A percentile compares a stretch with the other conserved stretches of the same genome.
Conservation (phyloP, 2,888 invertebrate genomes). For the Podabrus alpinus region DNA sequence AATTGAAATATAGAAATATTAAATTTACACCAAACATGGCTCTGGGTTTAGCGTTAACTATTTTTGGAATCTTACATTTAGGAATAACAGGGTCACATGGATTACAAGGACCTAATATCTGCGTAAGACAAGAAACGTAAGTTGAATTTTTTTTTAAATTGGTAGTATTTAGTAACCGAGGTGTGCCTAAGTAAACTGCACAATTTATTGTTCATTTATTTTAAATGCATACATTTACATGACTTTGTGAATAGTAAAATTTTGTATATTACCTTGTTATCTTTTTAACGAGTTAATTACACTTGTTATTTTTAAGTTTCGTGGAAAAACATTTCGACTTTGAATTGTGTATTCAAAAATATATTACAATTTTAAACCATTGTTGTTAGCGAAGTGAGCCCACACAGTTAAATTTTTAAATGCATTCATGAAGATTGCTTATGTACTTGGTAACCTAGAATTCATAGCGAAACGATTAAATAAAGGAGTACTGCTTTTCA, state of each 20-base stretch:
- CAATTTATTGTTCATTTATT: background rate
- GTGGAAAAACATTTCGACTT: background rate
- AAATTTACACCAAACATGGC: slow-evolving; percentile 12
- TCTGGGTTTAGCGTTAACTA: background rate
- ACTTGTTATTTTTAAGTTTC: background rate
- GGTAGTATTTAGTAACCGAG: background rate
- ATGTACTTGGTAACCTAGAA: background rate
- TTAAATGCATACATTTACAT: background rate
- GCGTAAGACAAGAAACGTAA: slow-evolving; percentile 77
- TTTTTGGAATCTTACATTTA: slow-evolving; percentile 5
- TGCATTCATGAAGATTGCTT: background rate
- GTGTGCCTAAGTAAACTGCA: background rate
- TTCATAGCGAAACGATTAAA: background rate
- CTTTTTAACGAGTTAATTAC: background rate
- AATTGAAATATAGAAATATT: background rate
- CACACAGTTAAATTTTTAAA: background rate
- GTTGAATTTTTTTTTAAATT: slow-evolving; percentile 48
- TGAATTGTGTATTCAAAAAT: background rate
- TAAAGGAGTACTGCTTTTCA: background rate
- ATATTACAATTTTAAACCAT: background rate
- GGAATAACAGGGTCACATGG: slow-evolving; percentile 40
- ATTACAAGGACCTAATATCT: slow-evolving; percentile 74
- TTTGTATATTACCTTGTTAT: background rate
- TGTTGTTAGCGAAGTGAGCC: background rate
- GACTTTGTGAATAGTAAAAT: background rate